These are phyloP conservation scores for Stramonita haemastoma DNA, from an alignment of 2,888 invertebrate species.

Conservation along the genomic window DNA sequence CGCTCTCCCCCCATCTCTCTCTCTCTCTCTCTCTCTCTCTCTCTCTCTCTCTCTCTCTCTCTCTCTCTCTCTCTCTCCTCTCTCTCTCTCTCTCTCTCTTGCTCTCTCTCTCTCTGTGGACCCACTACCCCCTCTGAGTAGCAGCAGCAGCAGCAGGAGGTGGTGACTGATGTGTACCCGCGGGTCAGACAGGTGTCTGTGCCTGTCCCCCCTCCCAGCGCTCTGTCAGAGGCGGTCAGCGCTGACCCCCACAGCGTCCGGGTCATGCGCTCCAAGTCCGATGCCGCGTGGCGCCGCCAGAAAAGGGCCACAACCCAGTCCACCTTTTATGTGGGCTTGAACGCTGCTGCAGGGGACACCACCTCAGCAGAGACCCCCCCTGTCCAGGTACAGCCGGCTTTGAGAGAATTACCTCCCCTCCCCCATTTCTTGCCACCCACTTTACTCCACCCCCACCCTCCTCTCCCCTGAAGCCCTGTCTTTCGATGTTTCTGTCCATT, in stretches of 20 bases:
- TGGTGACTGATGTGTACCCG: not conserved
- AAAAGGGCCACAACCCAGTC: constrained; percentile 37
- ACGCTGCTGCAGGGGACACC: not conserved
- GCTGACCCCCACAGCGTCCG: constrained; percentile 44
- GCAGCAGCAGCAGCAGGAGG: no score
- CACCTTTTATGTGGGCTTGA: constrained; percentile 44
- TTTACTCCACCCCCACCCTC: not conserved
- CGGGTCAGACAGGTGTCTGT: constrained; percentile 70
- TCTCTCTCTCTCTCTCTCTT: not conserved
- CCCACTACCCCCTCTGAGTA: not conserved
- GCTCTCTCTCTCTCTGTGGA: not conserved
- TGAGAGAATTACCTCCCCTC: not conserved
- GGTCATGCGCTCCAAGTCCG: constrained; percentile 65
- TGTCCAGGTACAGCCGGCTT: not conserved
- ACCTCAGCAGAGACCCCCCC: not conserved
- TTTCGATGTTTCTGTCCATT: not conserved
- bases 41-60: not conserved
- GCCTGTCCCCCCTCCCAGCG: constrained; percentile 59
- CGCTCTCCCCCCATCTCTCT: no score
- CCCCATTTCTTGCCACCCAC: not conserved
- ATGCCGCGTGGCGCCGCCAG: constrained; percentile 57
- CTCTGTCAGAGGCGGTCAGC: constrained; percentile 32
- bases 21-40: no score
- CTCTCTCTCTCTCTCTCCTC: constrained; percentile 14
- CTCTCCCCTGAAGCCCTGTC: not conserved